Evolutionary conservation across 1,140 invertebrate genomes (phyloP).

Genomic region (Andrena cerasifolii): DNA sequence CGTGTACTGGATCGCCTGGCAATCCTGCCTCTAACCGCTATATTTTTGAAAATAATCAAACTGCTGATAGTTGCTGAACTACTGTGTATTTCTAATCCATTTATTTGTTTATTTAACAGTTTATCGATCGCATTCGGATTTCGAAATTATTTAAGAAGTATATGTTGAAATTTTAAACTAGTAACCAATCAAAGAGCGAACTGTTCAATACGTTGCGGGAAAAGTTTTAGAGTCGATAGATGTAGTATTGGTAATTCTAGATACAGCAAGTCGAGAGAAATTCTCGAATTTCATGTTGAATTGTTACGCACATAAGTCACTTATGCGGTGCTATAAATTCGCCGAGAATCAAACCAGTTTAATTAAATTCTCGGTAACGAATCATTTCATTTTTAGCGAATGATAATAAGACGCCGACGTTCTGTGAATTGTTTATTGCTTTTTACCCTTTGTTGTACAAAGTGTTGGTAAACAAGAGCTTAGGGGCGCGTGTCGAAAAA

Average conservation of each 20-base stretch:
- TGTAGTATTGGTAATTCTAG: not conserved
- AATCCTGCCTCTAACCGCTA: no score
- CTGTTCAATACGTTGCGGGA: not conserved
- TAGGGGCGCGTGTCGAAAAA: not conserved
- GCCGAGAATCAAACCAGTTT: constrained; percentile 13
- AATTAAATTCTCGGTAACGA: constrained; percentile 6
- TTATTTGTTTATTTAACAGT: no score
- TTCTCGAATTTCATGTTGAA: constrained; percentile 21
- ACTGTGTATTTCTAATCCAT: no score
- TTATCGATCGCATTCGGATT: not conserved
- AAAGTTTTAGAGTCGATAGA: not conserved
- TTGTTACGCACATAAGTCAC: not conserved
- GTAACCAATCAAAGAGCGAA: constrained; percentile 3
- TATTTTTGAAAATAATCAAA: no score
- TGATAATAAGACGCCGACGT: not conserved
- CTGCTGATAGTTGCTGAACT: not conserved
- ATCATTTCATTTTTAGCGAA: constrained; percentile 1
- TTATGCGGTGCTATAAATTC: constrained; percentile 33
- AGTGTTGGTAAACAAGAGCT: not conserved
- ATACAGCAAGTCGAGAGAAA: constrained; percentile 5
- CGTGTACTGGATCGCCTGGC: no score
- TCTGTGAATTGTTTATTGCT: constrained; percentile 8
- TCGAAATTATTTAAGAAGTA: not conserved
- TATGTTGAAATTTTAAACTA: not conserved
- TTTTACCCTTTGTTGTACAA: constrained; percentile 25